Base-by-base conservation (phyloP, 2,888 invertebrate species). In the Campoletis raptor region DNA sequence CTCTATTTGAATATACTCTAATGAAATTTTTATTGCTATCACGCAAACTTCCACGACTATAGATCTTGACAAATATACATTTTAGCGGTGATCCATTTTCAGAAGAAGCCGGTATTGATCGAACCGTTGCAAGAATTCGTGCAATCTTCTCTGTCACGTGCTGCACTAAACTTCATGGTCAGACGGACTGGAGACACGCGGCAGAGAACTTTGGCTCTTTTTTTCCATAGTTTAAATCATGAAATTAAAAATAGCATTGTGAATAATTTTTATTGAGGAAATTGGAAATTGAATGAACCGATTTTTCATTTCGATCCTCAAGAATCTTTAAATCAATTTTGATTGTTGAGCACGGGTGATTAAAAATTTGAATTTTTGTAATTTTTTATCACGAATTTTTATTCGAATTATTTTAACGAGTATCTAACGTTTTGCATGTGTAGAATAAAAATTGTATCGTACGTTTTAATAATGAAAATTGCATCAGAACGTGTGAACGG, bases 111-210 rank as follows among this genome's bases (percentile, higher is more conserved):
- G 54, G 37, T 79, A 85, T 87, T 76, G 81, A 79, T 89, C 80
- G 52, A 88, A 69, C 78, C 74, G 88, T 90, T 90, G 87, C 89
- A 81, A 87, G 81, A 88, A 87, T 84, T 89, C 83, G 87, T 89
- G 89, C 87, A 87, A 90, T 81, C 77, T 74, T 64, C 73, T 42
- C 48, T 57, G 82, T 83, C 85, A 86, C 83, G 74, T 87, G 88
- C 82, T 64, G 82, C 67, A 74, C 70, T 48, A 84, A 74, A 69
- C 83, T 85, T 80, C 88, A 84, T 88, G 85, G 88, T 83, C 84
- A 83, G 61, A 78, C 64, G 83, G 74, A 69, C 72, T 64, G 67
- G 79, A 84, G 52, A 81, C 69, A 82, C 54, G 77, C 66, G 67
- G 61, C 70, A 57, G 54, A n/a, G 45, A 54, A 78, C 45, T 73